Conservation (phyloP, 1,140 invertebrate species). For the Aphelinus atriplicis region DNA sequence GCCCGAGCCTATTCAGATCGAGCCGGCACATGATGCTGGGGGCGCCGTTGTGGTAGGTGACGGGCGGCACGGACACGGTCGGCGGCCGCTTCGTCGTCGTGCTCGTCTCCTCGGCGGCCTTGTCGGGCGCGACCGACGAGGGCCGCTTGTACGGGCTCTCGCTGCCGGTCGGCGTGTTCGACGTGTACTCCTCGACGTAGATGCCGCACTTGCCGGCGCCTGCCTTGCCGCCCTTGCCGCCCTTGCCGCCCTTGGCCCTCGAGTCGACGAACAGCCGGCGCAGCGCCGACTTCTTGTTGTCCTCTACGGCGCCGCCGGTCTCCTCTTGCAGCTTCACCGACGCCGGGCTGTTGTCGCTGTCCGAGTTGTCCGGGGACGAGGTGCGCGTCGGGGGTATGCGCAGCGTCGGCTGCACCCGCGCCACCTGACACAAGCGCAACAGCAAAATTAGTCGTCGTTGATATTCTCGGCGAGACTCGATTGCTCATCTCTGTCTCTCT, state of each 20-base stretch:
- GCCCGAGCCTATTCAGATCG: constrained; percentile 57
- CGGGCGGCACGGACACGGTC: constrained; percentile 43
- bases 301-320: constrained; percentile 67
- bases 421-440: constrained; percentile 32
- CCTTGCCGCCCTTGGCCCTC: constrained; percentile 69
- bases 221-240: constrained; percentile 70
- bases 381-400: constrained; percentile 54
- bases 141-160: constrained; percentile 64
- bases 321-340: constrained; percentile 68
- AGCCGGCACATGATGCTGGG: constrained; percentile 62
- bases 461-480: too few species aligned
- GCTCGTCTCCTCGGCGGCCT: constrained; percentile 30
- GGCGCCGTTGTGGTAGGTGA: constrained; percentile 53
- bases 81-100: constrained; percentile 14
- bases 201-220: constrained; percentile 69
- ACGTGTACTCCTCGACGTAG: constrained; percentile 61
- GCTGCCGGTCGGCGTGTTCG: constrained; percentile 59
- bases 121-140: constrained; percentile 49
- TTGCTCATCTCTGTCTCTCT: too few species aligned
- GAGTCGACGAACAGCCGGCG: constrained; percentile 71
- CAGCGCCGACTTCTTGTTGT: constrained; percentile 79
- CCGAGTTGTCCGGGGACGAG: constrained; percentile 58
- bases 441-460: too few species aligned
- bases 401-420: constrained; percentile 58
- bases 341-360: constrained; percentile 62